Base-by-base conservation (phyloP, 37 sponge, comb jelly and placozoan genomes). In the Sycon ciliatum region DNA sequence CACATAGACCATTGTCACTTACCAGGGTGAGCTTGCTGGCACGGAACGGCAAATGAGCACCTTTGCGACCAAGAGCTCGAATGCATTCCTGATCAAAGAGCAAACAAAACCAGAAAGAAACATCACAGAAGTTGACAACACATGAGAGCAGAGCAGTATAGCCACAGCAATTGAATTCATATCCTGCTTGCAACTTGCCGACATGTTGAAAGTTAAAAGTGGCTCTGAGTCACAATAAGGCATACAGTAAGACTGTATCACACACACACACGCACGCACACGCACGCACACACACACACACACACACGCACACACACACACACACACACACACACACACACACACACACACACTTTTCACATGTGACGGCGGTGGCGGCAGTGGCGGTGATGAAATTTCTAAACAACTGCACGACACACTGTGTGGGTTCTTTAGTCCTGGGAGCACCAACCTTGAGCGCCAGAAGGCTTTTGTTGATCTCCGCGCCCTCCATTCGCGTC, bases 401-500 rank as follows among this genome's bases (percentile, higher is more conserved):
- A n/a, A n/a, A n/a, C n/a, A n/a, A n/a, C n/a, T n/a, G n/a, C n/a
- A n/a, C n/a, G n/a, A n/a, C n/a, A n/a, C n/a, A n/a, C n/a, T n/a
- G n/a, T n/a, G n/a, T n/a, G n/a, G 18, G 20, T 39, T 2, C 4
- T 1, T 6, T 30, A 52, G 42, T 27, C 27, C 26, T 1, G 18
- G 32, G 36, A 0, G 24, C 1, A 49, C 62, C 0, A 11, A 86
- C 91, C 71, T 96, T 96, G 24, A 96, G 82, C 34, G 99, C 99
- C 29, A 96, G 72, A 20, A 96, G 71, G 35, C 93, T 92, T 62
- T 81, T 92, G 79, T 96, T 96, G 56, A 96, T 96, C 56, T 96
- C 93, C 27, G 99, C 99, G 18, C 99, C 99, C 72, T 96, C 99
- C 85, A 92, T 81, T 65, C 99, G 73, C 2, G 99, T 96, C 57